Conservation (phyloP, 2,888 invertebrate genomes). For the Embidobia sp. region DNA sequence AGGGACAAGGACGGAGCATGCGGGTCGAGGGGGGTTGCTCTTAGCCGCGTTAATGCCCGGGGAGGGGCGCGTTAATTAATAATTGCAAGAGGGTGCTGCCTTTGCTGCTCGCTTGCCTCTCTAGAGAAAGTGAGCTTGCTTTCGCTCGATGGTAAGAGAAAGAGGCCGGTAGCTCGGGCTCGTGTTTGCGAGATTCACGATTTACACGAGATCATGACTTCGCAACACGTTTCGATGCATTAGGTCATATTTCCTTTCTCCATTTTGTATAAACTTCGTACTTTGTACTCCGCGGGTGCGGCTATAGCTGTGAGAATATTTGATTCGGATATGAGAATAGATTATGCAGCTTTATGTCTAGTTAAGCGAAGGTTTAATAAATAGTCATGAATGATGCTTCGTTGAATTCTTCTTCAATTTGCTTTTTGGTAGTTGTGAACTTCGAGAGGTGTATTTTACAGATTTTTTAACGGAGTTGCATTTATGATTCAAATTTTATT, state of each 20-base stretch:
- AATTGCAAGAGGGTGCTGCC: constrained; percentile 77
- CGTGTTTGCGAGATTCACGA: constrained; percentile 19
- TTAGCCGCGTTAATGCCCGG: constrained; percentile 81
- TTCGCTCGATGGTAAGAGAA: constrained; percentile 24
- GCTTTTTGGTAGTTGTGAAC: too few species aligned
- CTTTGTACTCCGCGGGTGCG: constrained; percentile 1
- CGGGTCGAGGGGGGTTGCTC: constrained; percentile 70
- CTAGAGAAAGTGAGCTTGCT: constrained; percentile 46
- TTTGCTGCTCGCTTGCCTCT: constrained; percentile 55
- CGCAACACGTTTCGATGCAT: constrained; percentile 23
- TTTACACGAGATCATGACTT: constrained; percentile 25
- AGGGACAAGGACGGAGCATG: constrained; percentile 44
- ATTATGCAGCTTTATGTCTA: too few species aligned
- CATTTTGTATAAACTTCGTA: constrained; percentile 25
- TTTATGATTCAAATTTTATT: too few species aligned
- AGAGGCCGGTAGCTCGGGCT: constrained; percentile 5
- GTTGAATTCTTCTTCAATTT: too few species aligned
- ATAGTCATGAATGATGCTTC: too few species aligned
- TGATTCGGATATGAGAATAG: neutral
- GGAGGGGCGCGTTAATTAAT: constrained; percentile 81
- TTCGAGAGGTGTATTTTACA: too few species aligned
- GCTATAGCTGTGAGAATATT: neutral
- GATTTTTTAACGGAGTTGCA: too few species aligned
- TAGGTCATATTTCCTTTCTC: constrained; percentile 24
- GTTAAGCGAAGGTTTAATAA: too few species aligned